Conservation (phyloP, 1,140 invertebrate species). For the Diachasmimorpha longicaudata region DNA sequence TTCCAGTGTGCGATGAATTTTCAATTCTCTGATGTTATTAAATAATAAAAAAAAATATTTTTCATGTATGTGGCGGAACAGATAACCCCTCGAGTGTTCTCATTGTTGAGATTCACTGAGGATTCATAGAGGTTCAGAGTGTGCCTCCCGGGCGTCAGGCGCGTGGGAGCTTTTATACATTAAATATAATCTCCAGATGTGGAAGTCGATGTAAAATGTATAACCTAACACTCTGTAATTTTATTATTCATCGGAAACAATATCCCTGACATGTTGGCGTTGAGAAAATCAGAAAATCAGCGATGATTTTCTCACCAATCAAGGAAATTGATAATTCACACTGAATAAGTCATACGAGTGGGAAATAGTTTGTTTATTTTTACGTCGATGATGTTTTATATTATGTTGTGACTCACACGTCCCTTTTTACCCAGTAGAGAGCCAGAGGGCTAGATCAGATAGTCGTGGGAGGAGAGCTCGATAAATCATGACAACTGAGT, state of each 20-base stretch:
- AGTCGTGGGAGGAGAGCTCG: constrained; percentile 20
- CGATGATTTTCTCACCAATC: too few relatives aligned
- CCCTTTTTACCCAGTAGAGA: not conserved
- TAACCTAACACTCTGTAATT: not conserved
- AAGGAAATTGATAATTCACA: too few relatives aligned
- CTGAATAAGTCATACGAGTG: not conserved
- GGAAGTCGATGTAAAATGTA: not conserved
- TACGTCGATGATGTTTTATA: not conserved
- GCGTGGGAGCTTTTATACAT: constrained; percentile 18
- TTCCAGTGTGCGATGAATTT: too few relatives aligned
- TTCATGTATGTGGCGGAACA: constrained; percentile 1
- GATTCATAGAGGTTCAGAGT: constrained; percentile 11
- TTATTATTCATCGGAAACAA: too few relatives aligned
- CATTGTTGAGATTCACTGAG: constrained; percentile 2
- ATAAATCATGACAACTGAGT: constrained; percentile 24
- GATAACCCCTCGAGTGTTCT: not conserved
- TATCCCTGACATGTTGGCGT: too few relatives aligned
- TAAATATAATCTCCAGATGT: not conserved
- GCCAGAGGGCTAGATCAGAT: not conserved
- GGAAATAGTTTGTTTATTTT: not conserved
- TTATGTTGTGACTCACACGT: constrained; percentile 11
- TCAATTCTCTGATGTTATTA: too few relatives aligned
- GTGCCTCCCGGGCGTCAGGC: constrained; percentile 20
- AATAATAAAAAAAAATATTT: not conserved
- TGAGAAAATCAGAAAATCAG: too few relatives aligned